Base-by-base conservation (phyloP, 2,797 vertebrate species). In the Iguana delicatissima region DNA sequence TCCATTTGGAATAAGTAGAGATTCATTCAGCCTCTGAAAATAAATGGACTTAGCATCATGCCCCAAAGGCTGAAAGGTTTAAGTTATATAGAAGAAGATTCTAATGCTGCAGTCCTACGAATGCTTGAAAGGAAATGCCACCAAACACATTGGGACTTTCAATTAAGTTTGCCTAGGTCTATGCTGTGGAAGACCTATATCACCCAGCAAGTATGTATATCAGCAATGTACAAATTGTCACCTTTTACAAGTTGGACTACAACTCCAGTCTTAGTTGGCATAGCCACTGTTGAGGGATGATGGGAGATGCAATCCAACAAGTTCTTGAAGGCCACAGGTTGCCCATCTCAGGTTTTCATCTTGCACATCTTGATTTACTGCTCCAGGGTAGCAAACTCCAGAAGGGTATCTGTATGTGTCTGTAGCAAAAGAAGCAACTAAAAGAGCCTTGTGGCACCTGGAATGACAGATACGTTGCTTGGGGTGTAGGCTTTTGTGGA, bases 31-130 rank as follows among this genome's bases (percentile, higher is more conserved):
- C 55, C 9, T 76, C 14, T 89, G 6, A 24, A 86, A 72, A 85
- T 88, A 6, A 74, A 89, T 88, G 77, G n/a, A 73, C 85, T 86
- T 35, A 46, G 38, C 69, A 46, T n/a, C 12, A 32, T 57, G 20
- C n/a, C 9, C 6, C 4, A 6, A 55, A 55, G 24, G 16, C 16
- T 67, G 22, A 88, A 79, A 69, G 2, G n/a, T 20, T 85, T 24
- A 32, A 57, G 6, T 89, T 80, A 80, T 80, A 29, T 38, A 85
- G 59, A n/a, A 57, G 7, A 67, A n/a, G n/a, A 64, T 67, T 79
- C 8, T 67, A 80, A 85, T 13, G 26, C 2, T 82, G 2, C 22
- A 55, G 32, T 57, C 18, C 29, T 80, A 9, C 38, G 55, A 62
- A 80, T 52, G n/a, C n/a, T 9, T 55, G 86, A 67, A 69, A 55